Evolutionary conservation across 1,140 invertebrate genomes (phyloP).

Genomic region (Ectropis grisescens): DNA sequence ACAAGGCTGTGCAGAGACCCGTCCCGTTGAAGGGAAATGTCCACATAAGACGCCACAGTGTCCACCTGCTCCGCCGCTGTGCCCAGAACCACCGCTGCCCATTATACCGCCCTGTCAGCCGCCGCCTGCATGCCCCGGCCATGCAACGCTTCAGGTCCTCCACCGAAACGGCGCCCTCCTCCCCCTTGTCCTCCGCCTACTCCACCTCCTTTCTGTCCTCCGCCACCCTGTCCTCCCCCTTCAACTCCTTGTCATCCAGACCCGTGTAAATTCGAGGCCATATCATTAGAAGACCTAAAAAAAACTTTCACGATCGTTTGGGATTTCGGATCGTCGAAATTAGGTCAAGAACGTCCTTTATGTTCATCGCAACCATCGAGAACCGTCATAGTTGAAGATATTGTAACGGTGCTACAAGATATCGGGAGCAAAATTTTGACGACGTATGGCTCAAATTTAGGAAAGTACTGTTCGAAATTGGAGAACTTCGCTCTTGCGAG

Average conservation of each 20-base stretch:
- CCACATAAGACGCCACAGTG: conserved; percentile 7
- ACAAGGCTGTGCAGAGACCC: conserved; percentile 4
- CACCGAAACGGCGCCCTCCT: no score
- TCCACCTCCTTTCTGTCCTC: conserved; percentile 3
- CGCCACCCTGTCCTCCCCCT: conserved; percentile 3
- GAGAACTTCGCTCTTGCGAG: conserved; percentile 6
- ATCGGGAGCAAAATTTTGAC: no score
- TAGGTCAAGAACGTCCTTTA: no score
- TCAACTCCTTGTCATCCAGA: no score
- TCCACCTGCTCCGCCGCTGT: conserved; percentile 8
- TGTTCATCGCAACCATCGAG: no score
- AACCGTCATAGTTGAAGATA: no score
- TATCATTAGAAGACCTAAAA: no score
- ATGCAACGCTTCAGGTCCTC: conserved; percentile 15
- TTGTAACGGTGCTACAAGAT: no score
- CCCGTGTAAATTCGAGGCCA: no score
- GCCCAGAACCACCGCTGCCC: conserved; percentile 8
- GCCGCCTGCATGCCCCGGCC: conserved; percentile 9
- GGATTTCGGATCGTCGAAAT: not conserved
- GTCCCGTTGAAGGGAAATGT: conserved; percentile 12
- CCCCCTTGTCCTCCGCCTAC: conserved; percentile 10
- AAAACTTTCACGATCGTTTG: conserved; percentile 1
- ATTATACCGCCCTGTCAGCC: conserved; percentile 5
- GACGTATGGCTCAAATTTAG: no score
- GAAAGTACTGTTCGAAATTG: no score